Evolutionary conservation across 2,888 invertebrate species (phyloP), one percentile per base, ranked within the genome.

Genomic region (Coecobrya sp.): DNA sequence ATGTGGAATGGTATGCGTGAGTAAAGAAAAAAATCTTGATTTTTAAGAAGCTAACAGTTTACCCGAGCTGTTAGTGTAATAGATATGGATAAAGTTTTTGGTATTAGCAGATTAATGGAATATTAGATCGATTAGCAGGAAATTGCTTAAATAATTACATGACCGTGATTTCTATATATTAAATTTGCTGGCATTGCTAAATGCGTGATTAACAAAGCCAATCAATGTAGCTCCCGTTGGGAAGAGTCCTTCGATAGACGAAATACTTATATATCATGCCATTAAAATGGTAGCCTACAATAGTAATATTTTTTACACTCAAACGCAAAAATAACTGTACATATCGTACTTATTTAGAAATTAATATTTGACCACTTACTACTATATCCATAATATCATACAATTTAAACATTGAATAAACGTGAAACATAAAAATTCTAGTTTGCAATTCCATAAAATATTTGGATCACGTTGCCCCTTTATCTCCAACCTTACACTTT

Each of bases 41-140:
- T 55, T n/a, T 22, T 45, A 86, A 73, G 55, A 52, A 25, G 42
- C 19, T 13, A 13, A 65, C 42, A 10, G 68, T 49, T 30, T 70
- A 68, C 30, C 36, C 62, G 19, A 42, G 0, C 22, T 52, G 25
- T 52, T 42, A 25, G 73, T 8, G 88, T 88, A 68, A 88, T 81
- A 49, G 65, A 79, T 79, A 81, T 36, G 76, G 52, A 55, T 68
- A 30, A 42, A 45, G 19, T 45, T 76, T 84, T 55, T 62, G 45
- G 59, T 84, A 90, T 90, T 76, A 84, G n/a, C 81, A 62, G 85
- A 73, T 90, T 90, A 90, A 90, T 90, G 81, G 89, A 90, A 90
- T 90, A 85, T 85, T 85, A 73, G 89, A 90, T 85, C 89, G 89
- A 90, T 90, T 89, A 89, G 82, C 16, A 73, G 68, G 73, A 70